Conservation (phyloP, 2,797 vertebrate species). For the Smutsia temminckii region DNA sequence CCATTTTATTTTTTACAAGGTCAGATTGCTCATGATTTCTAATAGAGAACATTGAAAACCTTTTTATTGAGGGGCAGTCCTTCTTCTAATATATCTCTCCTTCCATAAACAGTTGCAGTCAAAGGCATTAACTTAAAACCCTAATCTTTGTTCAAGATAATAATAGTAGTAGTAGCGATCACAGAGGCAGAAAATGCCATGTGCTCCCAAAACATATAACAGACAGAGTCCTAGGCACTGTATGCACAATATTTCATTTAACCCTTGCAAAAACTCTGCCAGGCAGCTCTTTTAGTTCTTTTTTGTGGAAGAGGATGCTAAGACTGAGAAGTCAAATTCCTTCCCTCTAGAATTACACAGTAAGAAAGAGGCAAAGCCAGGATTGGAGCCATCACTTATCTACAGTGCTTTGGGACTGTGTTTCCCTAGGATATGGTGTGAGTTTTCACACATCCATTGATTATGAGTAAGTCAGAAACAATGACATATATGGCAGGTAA, state of each 20-base stretch:
- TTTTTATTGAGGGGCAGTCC: slow-evolving; percentile 40
- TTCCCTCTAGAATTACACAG: neutral
- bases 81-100: slow-evolving; percentile 57
- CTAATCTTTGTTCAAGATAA: slow-evolving; percentile 63
- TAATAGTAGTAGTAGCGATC: neutral
- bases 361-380: neutral
- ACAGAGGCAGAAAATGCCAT: neutral
- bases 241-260: fast-evolving
- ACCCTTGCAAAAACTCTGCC: neutral
- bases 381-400: neutral
- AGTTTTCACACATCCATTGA: neutral
- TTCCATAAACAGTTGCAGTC: slow-evolving; percentile 59
- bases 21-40: slow-evolving; percentile 74
- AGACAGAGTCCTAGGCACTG: neutral
- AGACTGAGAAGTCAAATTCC: neutral
- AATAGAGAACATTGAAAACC: slow-evolving; percentile 61
- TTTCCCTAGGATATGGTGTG: neutral
- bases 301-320: neutral
- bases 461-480: neutral
- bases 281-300: neutral
- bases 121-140: slow-evolving; percentile 65
- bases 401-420: neutral
- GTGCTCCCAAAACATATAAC: neutral
- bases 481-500: neutral
- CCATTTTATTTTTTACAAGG: slow-evolving; percentile 74